Evolutionary conservation across 37 sponge, comb jelly and placozoan genomes (phyloP).

Genomic region (Halisarca cf. caerulea): DNA sequence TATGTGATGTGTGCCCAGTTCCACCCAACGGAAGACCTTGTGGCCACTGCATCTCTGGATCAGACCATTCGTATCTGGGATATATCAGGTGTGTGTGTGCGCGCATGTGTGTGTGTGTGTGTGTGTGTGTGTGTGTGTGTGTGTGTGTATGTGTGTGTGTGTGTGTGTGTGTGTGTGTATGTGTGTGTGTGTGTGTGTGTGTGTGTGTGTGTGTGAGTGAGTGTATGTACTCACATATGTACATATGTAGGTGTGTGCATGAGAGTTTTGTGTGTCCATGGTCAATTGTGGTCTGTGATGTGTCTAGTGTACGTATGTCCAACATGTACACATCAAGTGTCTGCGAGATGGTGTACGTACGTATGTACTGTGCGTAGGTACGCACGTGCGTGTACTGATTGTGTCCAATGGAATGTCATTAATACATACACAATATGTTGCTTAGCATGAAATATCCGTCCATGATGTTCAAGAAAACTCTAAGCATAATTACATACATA

Average conservation of each 20-base stretch:
- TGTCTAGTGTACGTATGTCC: no score
- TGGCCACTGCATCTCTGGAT: conserved; percentile 95
- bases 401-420: neutral
- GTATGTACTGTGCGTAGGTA: conserved; percentile 3
- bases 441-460: no score
- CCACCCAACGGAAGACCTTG: conserved; percentile 95
- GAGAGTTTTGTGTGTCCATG: no score
- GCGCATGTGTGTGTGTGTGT: neutral
- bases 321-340: no score
- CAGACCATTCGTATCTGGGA: conserved; percentile 99
- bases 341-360: no score
- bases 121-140: neutral
- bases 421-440: neutral
- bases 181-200: neutral
- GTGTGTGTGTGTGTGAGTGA: neutral
- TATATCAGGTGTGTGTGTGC: conserved; percentile 66
- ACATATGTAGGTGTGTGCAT: conserved; percentile 6
- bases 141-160: neutral
- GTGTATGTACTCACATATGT: neutral
- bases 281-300: no score
- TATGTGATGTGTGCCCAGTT: conserved; percentile 99
- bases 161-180: neutral
- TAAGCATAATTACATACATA: no score
- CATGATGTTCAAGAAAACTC: no score
- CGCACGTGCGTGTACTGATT: neutral